Evolutionary conservation across 2,797 vertebrate species (phyloP), one percentile per base, ranked within the genome.

Genomic region (Syngnathus rostellatus): DNA sequence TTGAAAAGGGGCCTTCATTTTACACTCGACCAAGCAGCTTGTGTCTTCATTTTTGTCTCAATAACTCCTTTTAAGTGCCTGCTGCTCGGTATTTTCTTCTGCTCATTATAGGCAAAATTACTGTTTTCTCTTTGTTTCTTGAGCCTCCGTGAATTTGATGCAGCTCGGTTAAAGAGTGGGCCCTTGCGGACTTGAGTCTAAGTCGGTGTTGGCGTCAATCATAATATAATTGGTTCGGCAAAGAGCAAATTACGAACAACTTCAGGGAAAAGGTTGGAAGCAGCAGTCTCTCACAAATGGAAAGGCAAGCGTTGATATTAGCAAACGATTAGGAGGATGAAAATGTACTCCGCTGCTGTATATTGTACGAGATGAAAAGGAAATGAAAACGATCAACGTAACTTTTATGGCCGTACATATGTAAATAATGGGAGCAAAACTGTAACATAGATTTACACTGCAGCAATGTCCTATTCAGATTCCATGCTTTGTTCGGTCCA

Each of bases 201-300:
- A 77, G 68, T 66, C 66, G 76, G 72, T 79, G 75, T 73, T 78
- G 68, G 81, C 88, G 89, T 86, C 90, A 89, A 78, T 91, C 50
- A 55, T 89, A 1, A 88, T 74, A 77, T 90, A 89, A 90, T 91
- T 90, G 86, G 85, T 84, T 79, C 77, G 80, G 77, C 83, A 82
- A 85, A 57, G 1, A 51, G 64, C 79, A 84, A 79, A 85, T 86
- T 74, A 74, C 79, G 70, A 87, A 84, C 83, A 65, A 70, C 81
- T 84, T 81, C 45, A 1, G 62, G 62, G 62, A 60, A 60, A 41
- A 58, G 31, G 12, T 12, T 12, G 60, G 23, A 23, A 16, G 23
- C 57, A 39, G 57, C n/a, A 10, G 57, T 59, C 31, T 19, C 57
- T 23, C n/a, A 43, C 40, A 43, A 62, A 45, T 62, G 60, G 60